Conservation (phyloP, 1,140 invertebrate species). For the Drosophila ironensis region DNA sequence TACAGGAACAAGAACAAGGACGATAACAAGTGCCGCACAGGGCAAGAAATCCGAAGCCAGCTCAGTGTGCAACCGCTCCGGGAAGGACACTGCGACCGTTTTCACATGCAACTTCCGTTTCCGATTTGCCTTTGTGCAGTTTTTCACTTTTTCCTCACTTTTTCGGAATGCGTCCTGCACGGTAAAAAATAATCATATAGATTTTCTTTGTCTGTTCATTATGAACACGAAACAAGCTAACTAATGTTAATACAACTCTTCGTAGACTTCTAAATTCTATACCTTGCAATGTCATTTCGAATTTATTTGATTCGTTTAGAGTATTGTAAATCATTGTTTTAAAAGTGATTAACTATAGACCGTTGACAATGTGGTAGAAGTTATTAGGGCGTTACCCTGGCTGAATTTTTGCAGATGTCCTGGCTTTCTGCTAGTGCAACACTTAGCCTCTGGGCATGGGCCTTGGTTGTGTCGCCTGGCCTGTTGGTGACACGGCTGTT, state of each 20-base stretch:
- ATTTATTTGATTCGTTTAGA: no score
- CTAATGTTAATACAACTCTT: no score
- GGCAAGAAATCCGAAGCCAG: constrained; percentile 27
- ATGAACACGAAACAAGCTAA: no score
- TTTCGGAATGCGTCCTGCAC: neutral
- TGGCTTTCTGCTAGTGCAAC: constrained; percentile 22
- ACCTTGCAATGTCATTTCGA: no score
- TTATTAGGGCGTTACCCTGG: no score
- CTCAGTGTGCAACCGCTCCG: constrained; percentile 34
- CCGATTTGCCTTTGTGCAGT: constrained; percentile 65
- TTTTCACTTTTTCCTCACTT: constrained; percentile 3
- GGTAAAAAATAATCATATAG: neutral
- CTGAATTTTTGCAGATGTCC: neutral
- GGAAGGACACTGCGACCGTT: constrained; percentile 44
- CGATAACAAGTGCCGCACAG: neutral
- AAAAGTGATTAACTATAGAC: no score
- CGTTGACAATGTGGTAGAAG: no score
- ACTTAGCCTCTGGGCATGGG: constrained; percentile 42
- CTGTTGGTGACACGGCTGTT: constrained; percentile 60
- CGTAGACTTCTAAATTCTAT: no score
- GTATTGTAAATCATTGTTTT: no score
- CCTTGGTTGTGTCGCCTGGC: constrained; percentile 20
- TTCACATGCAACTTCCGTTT: constrained; percentile 75
- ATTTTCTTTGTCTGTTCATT: no score
- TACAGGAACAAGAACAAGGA: constrained; percentile 16